Evolutionary conservation across 2,113 vertebrate genomes (phyloP).

Genomic region (Gopherus evgoodei): DNA sequence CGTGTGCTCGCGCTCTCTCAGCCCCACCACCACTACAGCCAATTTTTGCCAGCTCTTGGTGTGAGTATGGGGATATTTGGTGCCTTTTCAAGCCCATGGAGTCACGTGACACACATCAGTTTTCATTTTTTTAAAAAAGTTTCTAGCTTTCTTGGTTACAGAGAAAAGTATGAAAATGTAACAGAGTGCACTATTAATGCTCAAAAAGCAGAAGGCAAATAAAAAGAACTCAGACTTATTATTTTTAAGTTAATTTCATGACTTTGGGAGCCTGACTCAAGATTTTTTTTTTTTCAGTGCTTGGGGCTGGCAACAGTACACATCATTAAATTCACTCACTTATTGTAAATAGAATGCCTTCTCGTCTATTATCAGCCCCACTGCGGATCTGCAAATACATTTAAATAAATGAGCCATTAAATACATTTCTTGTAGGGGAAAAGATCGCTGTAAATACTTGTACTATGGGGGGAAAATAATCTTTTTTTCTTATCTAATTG

Average conservation of each 20-base stretch:
- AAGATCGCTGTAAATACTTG: too few relatives aligned
- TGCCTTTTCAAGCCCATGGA: not conserved
- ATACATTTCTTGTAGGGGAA: not conserved
- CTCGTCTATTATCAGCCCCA: rapidly evolving
- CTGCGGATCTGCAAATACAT: not conserved
- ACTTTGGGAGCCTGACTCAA: not conserved
- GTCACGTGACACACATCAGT: not conserved
- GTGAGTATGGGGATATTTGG: not conserved
- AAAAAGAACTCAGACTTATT: not conserved
- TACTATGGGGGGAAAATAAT: too few relatives aligned
- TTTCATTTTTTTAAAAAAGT: too few relatives aligned
- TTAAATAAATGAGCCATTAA: not conserved
- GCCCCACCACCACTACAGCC: too few relatives aligned
- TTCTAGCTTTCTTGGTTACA: not conserved
- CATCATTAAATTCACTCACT: not conserved
- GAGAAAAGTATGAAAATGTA: not conserved
- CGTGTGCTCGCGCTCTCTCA: not conserved
- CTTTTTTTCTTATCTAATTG: not conserved
- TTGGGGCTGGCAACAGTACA: rapidly evolving
- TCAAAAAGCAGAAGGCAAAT: not conserved
- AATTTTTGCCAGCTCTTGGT: not conserved
- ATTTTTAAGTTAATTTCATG: not conserved
- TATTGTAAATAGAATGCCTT: not conserved
- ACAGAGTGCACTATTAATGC: not conserved
- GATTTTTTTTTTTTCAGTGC: rapidly evolving